Percentiles rank a stretch among this genome's conserved stretches.
phyloP scores from a whole-genome alignment of 2,888 invertebrate species.

The Sycophila texana region DNA sequence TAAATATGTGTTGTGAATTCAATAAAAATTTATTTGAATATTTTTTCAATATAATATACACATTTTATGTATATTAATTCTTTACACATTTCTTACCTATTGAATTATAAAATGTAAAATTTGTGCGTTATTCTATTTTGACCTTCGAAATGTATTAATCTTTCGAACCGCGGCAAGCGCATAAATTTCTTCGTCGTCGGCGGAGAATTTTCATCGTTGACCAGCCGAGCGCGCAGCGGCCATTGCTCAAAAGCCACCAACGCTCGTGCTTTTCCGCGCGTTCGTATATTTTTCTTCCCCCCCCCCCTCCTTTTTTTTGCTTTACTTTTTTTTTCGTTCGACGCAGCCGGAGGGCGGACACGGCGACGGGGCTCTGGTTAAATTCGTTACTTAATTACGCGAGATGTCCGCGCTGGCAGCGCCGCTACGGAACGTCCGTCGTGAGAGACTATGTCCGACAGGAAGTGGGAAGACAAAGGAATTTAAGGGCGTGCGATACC shows the following conservation, averaged over 20 bases:
- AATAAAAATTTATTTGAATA: no score
- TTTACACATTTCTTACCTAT: no score
- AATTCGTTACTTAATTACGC: constrained; percentile 41
- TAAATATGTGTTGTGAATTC: no score
- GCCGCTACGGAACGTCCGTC: neutral
- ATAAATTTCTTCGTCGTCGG: neutral
- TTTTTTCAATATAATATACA: no score
- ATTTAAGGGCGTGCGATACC: constrained; percentile 4
- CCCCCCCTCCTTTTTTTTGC: neutral
- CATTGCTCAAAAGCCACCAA: constrained; percentile 34
- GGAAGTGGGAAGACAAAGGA: constrained; percentile 21
- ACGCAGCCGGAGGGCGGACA: no score
- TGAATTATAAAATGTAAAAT: no score
- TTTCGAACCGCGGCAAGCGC: no score
- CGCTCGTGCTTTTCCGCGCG: neutral
- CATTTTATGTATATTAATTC: no score
- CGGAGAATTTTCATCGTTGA: constrained; percentile 5
- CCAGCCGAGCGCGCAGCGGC: neutral
- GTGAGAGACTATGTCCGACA: neutral
- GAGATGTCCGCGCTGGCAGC: neutral
- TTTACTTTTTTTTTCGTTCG: neutral
- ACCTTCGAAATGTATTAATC: no score
- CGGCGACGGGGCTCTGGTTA: constrained; percentile 12
- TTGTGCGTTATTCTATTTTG: no score
- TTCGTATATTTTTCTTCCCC: neutral